Evolutionary conservation across 64 coral and sea anemone species (phyloP).

Genomic region (Pocillopora damicornis): DNA sequence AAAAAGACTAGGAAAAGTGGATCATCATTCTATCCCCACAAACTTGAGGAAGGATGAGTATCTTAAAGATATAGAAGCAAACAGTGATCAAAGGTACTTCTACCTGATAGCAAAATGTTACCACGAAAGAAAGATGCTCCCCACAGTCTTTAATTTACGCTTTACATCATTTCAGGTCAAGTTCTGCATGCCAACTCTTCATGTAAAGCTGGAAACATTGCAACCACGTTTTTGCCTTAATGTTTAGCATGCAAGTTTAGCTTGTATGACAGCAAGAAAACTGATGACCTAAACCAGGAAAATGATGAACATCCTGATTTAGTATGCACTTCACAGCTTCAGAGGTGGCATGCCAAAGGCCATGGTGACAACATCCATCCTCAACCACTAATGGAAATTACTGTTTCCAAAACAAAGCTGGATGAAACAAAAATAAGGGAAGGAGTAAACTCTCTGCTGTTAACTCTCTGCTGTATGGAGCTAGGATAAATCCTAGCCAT

Average conservation of each 20-base stretch:
- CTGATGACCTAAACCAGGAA: constrained; percentile 6
- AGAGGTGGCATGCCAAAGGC: no score
- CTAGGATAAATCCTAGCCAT: constrained; percentile 1
- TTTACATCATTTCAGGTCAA: constrained; percentile 19
- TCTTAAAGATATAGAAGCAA: not conserved
- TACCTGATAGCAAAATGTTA: not conserved
- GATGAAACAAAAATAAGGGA: constrained; percentile 20
- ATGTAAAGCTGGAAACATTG: not conserved
- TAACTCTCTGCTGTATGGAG: constrained; percentile 45
- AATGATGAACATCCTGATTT: not conserved
- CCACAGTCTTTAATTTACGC: no score
- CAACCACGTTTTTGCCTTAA: not conserved
- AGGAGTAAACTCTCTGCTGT: constrained; percentile 38
- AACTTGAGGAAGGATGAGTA: not conserved
- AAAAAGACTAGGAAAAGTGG: constrained; percentile 6
- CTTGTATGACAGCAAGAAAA: constrained; percentile 7
- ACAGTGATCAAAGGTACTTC: not conserved
- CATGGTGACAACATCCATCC: no score
- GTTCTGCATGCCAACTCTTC: constrained; percentile 39
- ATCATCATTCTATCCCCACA: constrained; percentile 34
- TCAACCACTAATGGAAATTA: no score
- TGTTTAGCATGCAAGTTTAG: constrained; percentile 10
- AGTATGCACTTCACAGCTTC: no score
- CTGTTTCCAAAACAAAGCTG: constrained; percentile 30
- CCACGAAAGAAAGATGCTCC: not conserved